These are phyloP conservation scores for Euplagia quadripunctaria DNA, from an alignment of 2,888 invertebrate genomes.

Conservation along the genomic window DNA sequence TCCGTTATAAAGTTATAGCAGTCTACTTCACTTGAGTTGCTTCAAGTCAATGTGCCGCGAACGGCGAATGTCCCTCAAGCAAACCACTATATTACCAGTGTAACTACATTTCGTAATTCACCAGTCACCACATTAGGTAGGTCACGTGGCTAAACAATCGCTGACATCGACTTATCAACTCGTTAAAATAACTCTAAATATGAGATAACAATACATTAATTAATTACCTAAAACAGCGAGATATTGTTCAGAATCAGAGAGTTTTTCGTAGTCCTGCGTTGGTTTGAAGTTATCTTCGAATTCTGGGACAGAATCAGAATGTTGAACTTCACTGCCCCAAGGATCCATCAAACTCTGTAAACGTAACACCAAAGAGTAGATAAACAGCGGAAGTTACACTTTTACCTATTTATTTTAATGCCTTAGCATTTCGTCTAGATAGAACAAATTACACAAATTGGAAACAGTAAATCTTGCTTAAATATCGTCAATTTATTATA, in stretches of 20 bases:
- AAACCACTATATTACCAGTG: slow-evolving; percentile 7
- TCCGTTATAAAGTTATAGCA: background rate
- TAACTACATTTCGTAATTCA: slow-evolving; percentile 28
- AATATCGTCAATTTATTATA: slow-evolving; percentile 14
- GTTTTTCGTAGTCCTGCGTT: slow-evolving; percentile 67
- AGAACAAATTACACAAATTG: background rate
- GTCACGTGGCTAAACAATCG: slow-evolving; percentile 36
- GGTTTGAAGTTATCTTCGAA: slow-evolving; percentile 89
- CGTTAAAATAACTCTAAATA: slow-evolving; percentile 31
- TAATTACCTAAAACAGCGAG: slow-evolving; percentile 90
- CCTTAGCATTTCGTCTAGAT: background rate
- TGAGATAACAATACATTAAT: slow-evolving; percentile 40
- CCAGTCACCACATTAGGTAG: slow-evolving; percentile 19
- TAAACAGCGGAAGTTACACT: background rate
- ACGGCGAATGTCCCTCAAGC: slow-evolving; percentile 30
- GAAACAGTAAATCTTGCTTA: slow-evolving; percentile 3
- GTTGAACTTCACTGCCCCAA: slow-evolving; percentile 77
- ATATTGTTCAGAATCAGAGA: slow-evolving; percentile 90
- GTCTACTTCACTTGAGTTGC: background rate
- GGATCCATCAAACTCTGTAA: slow-evolving; percentile 84
- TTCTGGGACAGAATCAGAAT: slow-evolving; percentile 62
- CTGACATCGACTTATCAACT: slow-evolving; percentile 29
- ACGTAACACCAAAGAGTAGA: slow-evolving; percentile 10
- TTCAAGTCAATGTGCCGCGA: slow-evolving; percentile 17
- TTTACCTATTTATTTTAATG: background rate